Percentiles rank a stretch among this genome's conserved stretches.
phyloP scores from a whole-genome alignment of 2,888 invertebrate species.

The Spicauda simplicius region DNA sequence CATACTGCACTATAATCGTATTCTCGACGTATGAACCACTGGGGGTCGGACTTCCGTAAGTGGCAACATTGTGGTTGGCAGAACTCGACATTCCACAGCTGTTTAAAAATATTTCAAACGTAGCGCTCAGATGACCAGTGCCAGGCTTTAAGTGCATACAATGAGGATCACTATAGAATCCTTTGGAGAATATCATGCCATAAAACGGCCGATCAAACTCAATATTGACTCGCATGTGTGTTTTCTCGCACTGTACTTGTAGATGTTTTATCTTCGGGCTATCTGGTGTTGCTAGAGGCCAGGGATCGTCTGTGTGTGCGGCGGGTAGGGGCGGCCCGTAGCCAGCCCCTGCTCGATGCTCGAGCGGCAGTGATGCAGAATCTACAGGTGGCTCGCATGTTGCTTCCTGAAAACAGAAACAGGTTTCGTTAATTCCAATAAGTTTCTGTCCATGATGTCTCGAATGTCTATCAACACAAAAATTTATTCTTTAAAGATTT shows the following conservation, averaged over 20 bases:
- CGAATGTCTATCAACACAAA: too few relatives aligned
- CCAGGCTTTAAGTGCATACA: constrained; percentile 97
- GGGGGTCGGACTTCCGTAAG: constrained; percentile 94
- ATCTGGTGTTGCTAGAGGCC: constrained; percentile 95
- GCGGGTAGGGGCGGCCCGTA: constrained; percentile 88
- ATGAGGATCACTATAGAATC: constrained; percentile 95
- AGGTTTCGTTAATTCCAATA: constrained; percentile 5
- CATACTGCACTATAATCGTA: constrained; percentile 97
- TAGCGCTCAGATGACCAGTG: constrained; percentile 95
- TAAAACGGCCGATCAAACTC: constrained; percentile 98
- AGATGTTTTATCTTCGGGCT: constrained; percentile 97
- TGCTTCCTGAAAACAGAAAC: constrained; percentile 86
- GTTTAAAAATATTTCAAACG: constrained; percentile 96
- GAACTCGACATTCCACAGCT: constrained; percentile 97
- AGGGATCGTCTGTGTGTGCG: constrained; percentile 90
- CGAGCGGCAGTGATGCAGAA: constrained; percentile 91
- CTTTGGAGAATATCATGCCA: constrained; percentile 98
- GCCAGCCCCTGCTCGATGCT: constrained; percentile 91
- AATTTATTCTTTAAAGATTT: too few relatives aligned
- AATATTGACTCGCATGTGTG: constrained; percentile 97
- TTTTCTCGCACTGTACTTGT: constrained; percentile 97
- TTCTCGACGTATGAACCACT: constrained; percentile 97
- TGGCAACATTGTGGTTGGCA: constrained; percentile 93
- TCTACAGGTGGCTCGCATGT: constrained; percentile 92
- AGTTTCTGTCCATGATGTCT: neutral